Percentiles rank a stretch among this genome's conserved stretches.
Evolutionary conservation across 2,888 invertebrate genomes (phyloP).

Genomic region (Linnaemya tessellans): DNA sequence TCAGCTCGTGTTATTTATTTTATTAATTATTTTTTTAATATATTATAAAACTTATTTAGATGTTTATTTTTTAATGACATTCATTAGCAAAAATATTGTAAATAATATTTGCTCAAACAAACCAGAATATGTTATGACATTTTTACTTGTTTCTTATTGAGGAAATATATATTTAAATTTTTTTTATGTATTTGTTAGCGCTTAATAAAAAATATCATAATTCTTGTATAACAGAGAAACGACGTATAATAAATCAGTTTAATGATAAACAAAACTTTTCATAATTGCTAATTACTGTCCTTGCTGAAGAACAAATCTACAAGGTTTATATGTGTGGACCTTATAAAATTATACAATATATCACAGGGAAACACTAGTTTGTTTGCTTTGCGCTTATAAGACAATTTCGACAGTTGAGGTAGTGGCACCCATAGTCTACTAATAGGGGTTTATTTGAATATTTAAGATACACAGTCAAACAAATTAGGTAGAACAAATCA

Average conservation of each 20-base stretch:
- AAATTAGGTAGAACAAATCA: too few relatives aligned
- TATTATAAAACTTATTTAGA: conserved; percentile 8
- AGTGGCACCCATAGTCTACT: too few relatives aligned
- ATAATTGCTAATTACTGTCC: too few relatives aligned
- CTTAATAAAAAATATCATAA: conserved; percentile 27
- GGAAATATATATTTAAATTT: conserved; percentile 41
- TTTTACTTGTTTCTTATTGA: conserved; percentile 47
- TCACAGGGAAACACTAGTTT: too few relatives aligned
- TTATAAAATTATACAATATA: too few relatives aligned
- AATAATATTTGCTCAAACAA: conserved; percentile 16
- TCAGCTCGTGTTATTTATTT: neutral
- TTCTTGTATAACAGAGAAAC: neutral
- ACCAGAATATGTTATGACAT: neutral
- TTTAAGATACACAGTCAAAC: too few relatives aligned
- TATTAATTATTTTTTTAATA: neutral
- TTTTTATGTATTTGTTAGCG: conserved; percentile 4
- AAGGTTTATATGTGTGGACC: too few relatives aligned
- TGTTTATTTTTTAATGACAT: conserved; percentile 5
- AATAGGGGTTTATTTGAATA: too few relatives aligned
- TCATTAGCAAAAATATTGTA: conserved; percentile 29
- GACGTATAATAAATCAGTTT: neutral
- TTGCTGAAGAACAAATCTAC: too few relatives aligned
- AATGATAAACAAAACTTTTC: too few relatives aligned
- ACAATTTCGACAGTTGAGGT: too few relatives aligned
- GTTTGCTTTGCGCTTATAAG: too few relatives aligned